Evolutionary conservation across 2,888 invertebrate species (phyloP).

Genomic region (Marronus borbonicus): DNA sequence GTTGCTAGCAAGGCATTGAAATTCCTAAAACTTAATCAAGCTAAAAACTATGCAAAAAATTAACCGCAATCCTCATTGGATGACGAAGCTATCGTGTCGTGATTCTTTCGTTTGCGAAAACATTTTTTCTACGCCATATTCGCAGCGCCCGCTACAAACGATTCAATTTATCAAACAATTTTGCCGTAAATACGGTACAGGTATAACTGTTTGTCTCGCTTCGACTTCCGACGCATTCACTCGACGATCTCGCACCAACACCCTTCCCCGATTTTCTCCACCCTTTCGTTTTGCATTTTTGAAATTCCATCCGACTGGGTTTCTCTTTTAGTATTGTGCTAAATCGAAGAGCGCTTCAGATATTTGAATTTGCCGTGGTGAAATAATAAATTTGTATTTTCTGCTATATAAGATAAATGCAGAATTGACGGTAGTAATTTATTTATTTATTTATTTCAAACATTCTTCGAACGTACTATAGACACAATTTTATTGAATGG

Average conservation of each 20-base stretch:
- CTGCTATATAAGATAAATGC: too few species aligned
- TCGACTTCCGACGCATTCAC: slow-evolving; percentile 8
- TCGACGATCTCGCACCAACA: not conserved
- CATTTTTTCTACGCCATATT: not conserved
- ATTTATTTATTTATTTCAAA: too few species aligned
- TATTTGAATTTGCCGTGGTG: too few species aligned
- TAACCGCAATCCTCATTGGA: not conserved
- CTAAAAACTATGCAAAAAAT: not conserved
- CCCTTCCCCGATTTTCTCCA: not conserved
- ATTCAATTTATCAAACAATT: slow-evolving; percentile 20
- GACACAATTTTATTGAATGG: too few species aligned
- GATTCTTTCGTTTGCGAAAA: not conserved
- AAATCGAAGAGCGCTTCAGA: too few species aligned
- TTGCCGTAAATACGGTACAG: not conserved
- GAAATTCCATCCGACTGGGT: not conserved
- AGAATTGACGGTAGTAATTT: too few species aligned
- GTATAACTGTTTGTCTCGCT: slow-evolving; percentile 18
- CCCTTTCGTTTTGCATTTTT: not conserved
- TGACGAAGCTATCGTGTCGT: not conserved
- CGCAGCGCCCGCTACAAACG: not conserved
- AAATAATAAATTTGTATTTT: too few species aligned
- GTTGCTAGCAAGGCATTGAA: not conserved
- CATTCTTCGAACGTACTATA: too few species aligned
- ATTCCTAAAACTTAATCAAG: not conserved
- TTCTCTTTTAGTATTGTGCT: too few species aligned